These are phyloP conservation scores for Microplitis mediator DNA, from an alignment of 1,140 invertebrate species.

Conservation along the genomic window DNA sequence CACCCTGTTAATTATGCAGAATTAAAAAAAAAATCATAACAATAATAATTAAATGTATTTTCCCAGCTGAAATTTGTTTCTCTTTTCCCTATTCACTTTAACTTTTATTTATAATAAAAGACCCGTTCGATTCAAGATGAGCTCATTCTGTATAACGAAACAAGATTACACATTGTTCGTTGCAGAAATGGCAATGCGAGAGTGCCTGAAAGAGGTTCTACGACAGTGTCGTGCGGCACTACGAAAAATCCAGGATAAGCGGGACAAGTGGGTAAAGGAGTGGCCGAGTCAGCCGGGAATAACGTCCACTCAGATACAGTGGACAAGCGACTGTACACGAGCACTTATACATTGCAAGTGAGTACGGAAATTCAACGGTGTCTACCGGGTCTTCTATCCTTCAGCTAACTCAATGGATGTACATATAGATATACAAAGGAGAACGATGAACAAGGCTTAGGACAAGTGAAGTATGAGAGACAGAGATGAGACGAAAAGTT, in stretches of 20 bases:
- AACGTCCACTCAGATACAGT: slow-evolving; percentile 77
- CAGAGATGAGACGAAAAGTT: background rate
- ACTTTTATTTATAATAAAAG: background rate
- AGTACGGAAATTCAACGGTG: slow-evolving; percentile 34
- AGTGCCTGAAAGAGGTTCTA: slow-evolving; percentile 63
- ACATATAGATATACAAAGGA: background rate
- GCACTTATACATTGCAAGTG: slow-evolving; percentile 71
- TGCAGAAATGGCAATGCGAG: slow-evolving; percentile 68
- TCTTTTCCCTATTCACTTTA: no score
- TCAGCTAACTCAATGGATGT: background rate
- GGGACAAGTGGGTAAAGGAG: slow-evolving; percentile 77
- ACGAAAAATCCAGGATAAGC: slow-evolving; percentile 70
- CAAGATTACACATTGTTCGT: slow-evolving; percentile 24
- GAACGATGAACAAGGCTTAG: slow-evolving; percentile 6
- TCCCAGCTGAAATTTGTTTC: background rate
- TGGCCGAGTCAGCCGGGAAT: slow-evolving; percentile 77
- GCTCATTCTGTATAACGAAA: slow-evolving; percentile 10
- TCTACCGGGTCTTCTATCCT: background rate
- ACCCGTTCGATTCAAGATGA: slow-evolving; percentile 14
- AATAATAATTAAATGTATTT: no score
- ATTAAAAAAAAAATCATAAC: no score
- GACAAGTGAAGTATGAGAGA: slow-evolving; percentile 3
- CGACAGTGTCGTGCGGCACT: slow-evolving; percentile 68
- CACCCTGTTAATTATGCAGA: no score
- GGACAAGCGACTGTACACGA: slow-evolving; percentile 78